Conservation (phyloP, 2,888 invertebrate genomes). For the Rhyacophila evoluta region DNA sequence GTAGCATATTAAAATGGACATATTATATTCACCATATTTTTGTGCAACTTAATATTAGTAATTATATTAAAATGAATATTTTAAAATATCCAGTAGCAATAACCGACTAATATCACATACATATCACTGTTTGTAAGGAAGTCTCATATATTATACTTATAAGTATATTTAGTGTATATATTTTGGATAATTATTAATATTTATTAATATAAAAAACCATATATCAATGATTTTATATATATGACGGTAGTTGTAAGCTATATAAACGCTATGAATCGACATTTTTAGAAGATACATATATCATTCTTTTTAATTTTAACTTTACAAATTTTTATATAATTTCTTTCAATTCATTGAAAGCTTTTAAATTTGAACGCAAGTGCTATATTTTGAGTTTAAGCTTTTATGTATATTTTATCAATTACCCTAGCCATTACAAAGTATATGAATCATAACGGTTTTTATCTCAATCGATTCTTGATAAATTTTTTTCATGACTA, state of each 20-base stretch:
- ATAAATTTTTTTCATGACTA: too few species aligned
- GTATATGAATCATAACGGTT: too few species aligned
- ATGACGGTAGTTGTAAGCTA: not conserved
- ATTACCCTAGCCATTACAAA: too few species aligned
- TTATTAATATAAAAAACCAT: not conserved
- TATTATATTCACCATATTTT: not conserved
- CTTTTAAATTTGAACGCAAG: too few species aligned
- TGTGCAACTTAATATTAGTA: conserved; percentile 21
- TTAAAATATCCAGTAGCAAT: conserved; percentile 9
- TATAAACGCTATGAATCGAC: not conserved
- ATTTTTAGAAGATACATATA: too few species aligned
- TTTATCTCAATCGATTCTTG: too few species aligned
- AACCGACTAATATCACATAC: conserved; percentile 33
- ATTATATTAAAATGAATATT: conserved; percentile 8
- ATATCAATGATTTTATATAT: not conserved
- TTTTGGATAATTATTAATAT: not conserved
- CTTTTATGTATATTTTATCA: too few species aligned
- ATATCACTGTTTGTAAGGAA: conserved; percentile 26
- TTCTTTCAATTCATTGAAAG: too few species aligned
- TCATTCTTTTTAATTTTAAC: too few species aligned
- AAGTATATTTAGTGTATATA: not conserved
- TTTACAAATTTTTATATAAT: too few species aligned
- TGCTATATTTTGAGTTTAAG: too few species aligned
- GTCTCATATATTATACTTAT: not conserved
- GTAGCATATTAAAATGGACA: not conserved